Percentiles rank a stretch among this genome's conserved stretches.
Conservation (phyloP, 1,140 invertebrate species). For the Bombus consobrinus region DNA sequence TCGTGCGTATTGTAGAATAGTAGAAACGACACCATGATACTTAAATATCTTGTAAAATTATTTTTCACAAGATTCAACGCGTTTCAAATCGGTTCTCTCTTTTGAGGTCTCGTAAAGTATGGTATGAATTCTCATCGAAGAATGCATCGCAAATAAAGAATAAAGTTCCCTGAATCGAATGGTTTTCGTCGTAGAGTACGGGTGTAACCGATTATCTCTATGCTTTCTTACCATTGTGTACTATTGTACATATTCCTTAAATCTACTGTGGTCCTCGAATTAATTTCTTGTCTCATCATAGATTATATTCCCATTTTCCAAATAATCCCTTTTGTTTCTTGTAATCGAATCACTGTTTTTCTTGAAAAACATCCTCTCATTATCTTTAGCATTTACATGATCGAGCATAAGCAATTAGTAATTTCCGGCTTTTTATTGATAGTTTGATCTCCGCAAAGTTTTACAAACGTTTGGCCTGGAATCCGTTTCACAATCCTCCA, state of each 20-base stretch:
- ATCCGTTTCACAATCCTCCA: conserved; percentile 69
- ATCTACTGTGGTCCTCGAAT: not conserved
- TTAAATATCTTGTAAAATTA: not conserved
- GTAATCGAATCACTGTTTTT: not conserved
- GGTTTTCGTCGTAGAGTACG: not conserved
- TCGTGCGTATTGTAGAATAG: not conserved
- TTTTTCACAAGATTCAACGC: conserved; percentile 5
- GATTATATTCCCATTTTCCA: not conserved
- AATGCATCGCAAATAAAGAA: not conserved
- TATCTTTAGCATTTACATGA: not conserved
- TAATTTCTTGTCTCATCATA: not conserved
- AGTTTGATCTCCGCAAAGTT: conserved; percentile 31
- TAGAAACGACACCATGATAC: not conserved
- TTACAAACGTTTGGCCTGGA: conserved; percentile 66
- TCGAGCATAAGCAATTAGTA: not conserved
- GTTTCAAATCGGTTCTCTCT: not conserved
- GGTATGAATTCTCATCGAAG: not conserved
- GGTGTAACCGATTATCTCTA: not conserved
- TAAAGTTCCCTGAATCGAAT: not conserved
- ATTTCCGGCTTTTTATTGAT: conserved; percentile 13
- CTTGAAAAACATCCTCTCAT: not conserved
- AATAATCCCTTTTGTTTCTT: not conserved
- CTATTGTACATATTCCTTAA: not conserved
- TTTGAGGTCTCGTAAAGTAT: not conserved
- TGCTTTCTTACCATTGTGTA: too few species aligned